phyloP scores from a whole-genome alignment of 2,888 invertebrate species.

The Cremastinae sp. region DNA sequence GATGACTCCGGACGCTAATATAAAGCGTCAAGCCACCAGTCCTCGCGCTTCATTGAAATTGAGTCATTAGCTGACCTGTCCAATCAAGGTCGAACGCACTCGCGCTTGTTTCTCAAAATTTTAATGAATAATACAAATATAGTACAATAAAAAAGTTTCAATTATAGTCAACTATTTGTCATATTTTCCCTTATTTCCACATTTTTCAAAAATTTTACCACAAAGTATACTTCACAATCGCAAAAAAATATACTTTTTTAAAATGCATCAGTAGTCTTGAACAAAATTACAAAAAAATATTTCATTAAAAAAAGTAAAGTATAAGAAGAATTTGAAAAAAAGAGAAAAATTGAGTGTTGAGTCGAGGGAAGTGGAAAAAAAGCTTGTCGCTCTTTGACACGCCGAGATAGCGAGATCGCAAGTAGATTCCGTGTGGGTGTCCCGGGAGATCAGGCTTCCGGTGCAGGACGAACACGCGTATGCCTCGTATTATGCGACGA shows the following conservation, averaged over 20 bases:
- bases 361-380: neutral
- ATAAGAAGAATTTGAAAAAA: neutral
- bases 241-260: too few species aligned
- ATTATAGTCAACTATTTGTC: too few species aligned
- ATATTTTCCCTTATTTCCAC: too few species aligned
- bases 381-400: constrained; percentile 20
- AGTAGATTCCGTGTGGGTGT: constrained; percentile 55
- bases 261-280: too few species aligned
- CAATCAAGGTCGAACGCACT: constrained; percentile 44
- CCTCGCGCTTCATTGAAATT: constrained; percentile 56
- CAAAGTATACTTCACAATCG: too few species aligned
- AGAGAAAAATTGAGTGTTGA: constrained; percentile 3
- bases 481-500: constrained; percentile 42
- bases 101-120: neutral
- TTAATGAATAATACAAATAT: too few species aligned
- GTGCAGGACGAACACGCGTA: constrained; percentile 54
- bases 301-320: neutral
- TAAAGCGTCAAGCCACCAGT: constrained; percentile 41
- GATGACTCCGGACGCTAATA: constrained; percentile 67
- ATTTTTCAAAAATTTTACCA: too few species aligned
- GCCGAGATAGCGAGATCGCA: constrained; percentile 39
- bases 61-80: constrained; percentile 54
- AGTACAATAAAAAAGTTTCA: too few species aligned
- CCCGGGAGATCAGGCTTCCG: constrained; percentile 54
- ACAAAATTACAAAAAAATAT: too few species aligned